phyloP scores from a whole-genome alignment of 2,113 vertebrate species.

The Stigmatopora nigra region DNA sequence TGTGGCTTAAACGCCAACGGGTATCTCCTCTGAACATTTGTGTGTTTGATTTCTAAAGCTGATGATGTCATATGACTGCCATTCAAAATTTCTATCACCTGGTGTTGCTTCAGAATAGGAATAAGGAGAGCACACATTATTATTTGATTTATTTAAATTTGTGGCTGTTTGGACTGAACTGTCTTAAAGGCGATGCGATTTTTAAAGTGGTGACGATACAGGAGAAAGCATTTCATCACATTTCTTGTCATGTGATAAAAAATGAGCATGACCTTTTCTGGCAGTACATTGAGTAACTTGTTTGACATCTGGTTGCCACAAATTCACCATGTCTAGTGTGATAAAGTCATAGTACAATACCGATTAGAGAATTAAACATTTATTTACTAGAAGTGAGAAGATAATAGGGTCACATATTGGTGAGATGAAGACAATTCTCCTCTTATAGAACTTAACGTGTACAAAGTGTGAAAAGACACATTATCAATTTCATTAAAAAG shows the following conservation, averaged over 20 bases:
- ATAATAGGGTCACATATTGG: slow-evolving; percentile 22
- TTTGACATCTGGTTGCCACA: slow-evolving; percentile 2
- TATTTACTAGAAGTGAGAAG: slow-evolving; percentile 19
- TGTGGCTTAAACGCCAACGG: slow-evolving; percentile 44
- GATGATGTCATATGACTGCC: background rate
- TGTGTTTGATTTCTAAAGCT: slow-evolving; percentile 18
- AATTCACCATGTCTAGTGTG: background rate
- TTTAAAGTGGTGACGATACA: background rate
- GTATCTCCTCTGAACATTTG: slow-evolving; percentile 40
- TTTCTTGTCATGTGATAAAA: background rate
- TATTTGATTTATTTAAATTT: background rate
- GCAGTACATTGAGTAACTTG: slow-evolving; percentile 2
- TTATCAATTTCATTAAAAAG: slow-evolving; percentile 65
- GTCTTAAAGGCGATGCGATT: background rate
- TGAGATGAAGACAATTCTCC: slow-evolving; percentile 26
- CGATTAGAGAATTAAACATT: slow-evolving; percentile 12
- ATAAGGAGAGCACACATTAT: background rate
- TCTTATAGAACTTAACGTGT: slow-evolving; percentile 44
- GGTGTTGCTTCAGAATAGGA: too few relatives aligned
- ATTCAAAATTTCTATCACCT: background rate
- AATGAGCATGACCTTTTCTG: background rate
- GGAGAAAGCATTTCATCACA: background rate
- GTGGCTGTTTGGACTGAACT: background rate
- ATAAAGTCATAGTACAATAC: slow-evolving; percentile 6
- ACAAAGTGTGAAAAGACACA: slow-evolving; percentile 61